These are phyloP conservation scores for Hemitrygon akajei DNA, from an alignment of 2,797 vertebrate genomes.

Conservation along the genomic window DNA sequence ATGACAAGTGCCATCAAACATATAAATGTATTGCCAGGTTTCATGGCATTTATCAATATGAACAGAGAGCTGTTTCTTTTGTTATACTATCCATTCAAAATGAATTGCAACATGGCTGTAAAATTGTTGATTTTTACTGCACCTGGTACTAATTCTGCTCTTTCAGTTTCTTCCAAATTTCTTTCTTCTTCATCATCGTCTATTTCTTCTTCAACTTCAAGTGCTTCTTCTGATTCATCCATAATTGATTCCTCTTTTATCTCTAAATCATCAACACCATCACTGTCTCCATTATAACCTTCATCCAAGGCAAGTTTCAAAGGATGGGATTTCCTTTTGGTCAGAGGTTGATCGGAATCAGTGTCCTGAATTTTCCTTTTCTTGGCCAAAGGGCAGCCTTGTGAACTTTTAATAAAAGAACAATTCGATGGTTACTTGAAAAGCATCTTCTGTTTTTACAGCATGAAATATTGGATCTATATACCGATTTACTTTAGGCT, in stretches of 20 bases:
- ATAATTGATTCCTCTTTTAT: constrained; percentile 67
- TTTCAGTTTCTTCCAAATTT: constrained; percentile 40
- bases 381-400: constrained; percentile 86
- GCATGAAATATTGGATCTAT: neutral
- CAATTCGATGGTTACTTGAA: neutral
- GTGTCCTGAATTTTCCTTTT: constrained; percentile 82
- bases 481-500: neutral
- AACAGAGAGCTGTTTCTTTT: neutral
- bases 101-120: neutral
- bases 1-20: neutral
- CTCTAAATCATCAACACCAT: constrained; percentile 73
- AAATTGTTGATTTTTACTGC: neutral
- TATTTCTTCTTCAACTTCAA: constrained; percentile 58
- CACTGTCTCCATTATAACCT: constrained; percentile 78
- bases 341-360: constrained; percentile 68
- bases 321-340: constrained; percentile 83
- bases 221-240: constrained; percentile 63
- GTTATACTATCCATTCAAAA: neutral
- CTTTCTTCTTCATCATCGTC: constrained; percentile 50
- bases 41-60: neutral
- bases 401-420: constrained; percentile 57
- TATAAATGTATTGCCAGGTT: neutral
- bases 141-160: constrained; percentile 57
- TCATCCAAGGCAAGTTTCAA: constrained; percentile 83
- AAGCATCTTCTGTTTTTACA: neutral